Evolutionary conservation across 2,888 invertebrate species (phyloP).

Genomic region (Tetrapedia diversipes): DNA sequence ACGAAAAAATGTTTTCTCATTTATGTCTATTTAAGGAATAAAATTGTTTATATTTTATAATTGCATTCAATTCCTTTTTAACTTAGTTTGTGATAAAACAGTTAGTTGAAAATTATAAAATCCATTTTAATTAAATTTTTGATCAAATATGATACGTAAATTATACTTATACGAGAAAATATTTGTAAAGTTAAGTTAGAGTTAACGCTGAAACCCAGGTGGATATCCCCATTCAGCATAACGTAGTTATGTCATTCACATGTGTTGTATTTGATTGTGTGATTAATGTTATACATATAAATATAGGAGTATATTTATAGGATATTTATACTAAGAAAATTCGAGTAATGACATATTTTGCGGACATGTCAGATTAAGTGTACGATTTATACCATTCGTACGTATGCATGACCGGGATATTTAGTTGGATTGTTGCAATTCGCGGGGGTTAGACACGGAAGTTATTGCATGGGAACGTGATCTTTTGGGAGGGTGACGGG

Average conservation of each 20-base stretch:
- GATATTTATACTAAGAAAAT: not conserved
- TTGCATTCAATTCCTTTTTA: not conserved
- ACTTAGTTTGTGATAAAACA: not conserved
- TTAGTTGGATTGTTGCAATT: slow-evolving; percentile 15
- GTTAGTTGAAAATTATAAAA: no score
- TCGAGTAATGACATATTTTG: not conserved
- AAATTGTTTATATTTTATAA: not conserved
- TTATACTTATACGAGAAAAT: not conserved
- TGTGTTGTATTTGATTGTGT: not conserved
- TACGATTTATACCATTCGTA: not conserved
- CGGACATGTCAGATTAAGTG: not conserved
- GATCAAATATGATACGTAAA: no score
- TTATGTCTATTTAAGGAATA: not conserved
- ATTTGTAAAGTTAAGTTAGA: not conserved
- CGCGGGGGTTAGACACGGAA: slow-evolving; percentile 46
- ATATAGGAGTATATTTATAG: not conserved
- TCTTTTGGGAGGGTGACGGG: slow-evolving; percentile 22
- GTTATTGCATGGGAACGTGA: slow-evolving; percentile 40
- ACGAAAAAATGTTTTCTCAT: not conserved
- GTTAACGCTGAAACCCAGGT: not conserved
- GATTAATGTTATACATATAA: not conserved
- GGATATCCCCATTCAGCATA: no score
- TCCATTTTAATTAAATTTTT: not conserved
- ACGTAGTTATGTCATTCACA: not conserved
- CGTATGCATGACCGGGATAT: slow-evolving; percentile 8